These are phyloP conservation scores for Rhincodon typus DNA, from an alignment of 2,797 vertebrate species.

Conservation along the genomic window DNA sequence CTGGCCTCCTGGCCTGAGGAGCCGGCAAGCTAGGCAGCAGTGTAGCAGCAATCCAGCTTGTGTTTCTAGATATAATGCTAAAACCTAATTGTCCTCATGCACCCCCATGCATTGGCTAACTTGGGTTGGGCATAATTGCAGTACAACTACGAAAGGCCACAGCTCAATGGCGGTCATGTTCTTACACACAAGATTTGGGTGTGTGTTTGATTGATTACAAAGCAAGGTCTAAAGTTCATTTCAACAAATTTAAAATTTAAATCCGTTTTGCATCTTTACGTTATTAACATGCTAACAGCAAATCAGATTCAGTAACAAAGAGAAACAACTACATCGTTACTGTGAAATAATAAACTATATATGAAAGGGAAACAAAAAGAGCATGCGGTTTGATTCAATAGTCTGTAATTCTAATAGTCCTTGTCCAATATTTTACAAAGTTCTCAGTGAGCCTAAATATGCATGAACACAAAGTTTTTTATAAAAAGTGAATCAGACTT, in stretches of 20 bases:
- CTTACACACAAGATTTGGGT: not conserved
- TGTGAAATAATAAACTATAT: not conserved
- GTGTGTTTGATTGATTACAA: not conserved
- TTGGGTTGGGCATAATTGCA: not conserved
- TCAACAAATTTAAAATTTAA: not conserved
- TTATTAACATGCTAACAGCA: not conserved
- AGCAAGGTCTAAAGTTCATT: not conserved
- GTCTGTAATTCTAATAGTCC: not conserved
- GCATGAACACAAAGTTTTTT: not conserved
- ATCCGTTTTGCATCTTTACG: not conserved
- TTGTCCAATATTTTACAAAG: not conserved
- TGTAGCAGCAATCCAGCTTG: no score
- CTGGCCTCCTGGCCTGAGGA: no score
- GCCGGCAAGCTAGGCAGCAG: no score
- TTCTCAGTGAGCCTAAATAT: not conserved
- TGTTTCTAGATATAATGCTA: not conserved
- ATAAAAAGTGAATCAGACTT: not conserved
- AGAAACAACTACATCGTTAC: not conserved
- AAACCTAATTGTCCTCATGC: not conserved
- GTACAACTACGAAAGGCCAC: not conserved
- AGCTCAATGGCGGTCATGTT: not conserved
- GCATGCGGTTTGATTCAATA: not conserved
- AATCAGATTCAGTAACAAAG: not conserved
- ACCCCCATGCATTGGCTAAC: not conserved
- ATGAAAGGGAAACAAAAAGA: not conserved